Percentiles rank a stretch among this genome's conserved stretches.
Conservation (phyloP, 2,888 invertebrate species). For the Molorchus minor region DNA sequence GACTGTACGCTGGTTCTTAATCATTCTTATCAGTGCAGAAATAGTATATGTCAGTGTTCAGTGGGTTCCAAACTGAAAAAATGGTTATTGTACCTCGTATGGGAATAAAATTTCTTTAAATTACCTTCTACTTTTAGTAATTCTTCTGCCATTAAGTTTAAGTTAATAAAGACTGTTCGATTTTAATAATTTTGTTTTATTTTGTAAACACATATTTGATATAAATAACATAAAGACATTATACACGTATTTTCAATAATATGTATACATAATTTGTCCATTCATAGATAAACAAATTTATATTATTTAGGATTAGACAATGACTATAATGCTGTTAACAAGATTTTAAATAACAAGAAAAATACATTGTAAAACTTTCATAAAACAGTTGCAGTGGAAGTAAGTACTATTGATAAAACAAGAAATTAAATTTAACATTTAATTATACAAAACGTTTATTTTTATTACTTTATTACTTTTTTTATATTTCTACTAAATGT, state of each 20-base stretch:
- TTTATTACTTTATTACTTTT: too few relatives aligned
- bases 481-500: too few relatives aligned
- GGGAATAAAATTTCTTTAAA: constrained; percentile 1
- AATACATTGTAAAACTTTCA: too few relatives aligned
- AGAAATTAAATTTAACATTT: too few relatives aligned
- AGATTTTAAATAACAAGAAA: constrained; percentile 4
- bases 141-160: constrained; percentile 2
- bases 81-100: constrained; percentile 34
- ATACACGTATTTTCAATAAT: constrained; percentile 35
- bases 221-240: constrained; percentile 36
- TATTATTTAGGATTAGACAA: constrained; percentile 31
- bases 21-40: constrained; percentile 45
- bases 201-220: constrained; percentile 39
- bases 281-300: constrained; percentile 40
- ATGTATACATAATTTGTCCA: constrained; percentile 30
- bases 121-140: constrained; percentile 6
- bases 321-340: constrained; percentile 37
- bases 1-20: constrained; percentile 45
- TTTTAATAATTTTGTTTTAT: constrained; percentile 31
- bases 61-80: constrained; percentile 33
- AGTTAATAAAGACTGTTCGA: constrained; percentile 9
- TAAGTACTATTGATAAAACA: too few relatives aligned
- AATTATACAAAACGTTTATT: too few relatives aligned
- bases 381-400: too few relatives aligned
- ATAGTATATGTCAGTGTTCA: constrained; percentile 47